Conservation (phyloP, 2,113 vertebrate species). For the Oxyruncus cristatus region DNA sequence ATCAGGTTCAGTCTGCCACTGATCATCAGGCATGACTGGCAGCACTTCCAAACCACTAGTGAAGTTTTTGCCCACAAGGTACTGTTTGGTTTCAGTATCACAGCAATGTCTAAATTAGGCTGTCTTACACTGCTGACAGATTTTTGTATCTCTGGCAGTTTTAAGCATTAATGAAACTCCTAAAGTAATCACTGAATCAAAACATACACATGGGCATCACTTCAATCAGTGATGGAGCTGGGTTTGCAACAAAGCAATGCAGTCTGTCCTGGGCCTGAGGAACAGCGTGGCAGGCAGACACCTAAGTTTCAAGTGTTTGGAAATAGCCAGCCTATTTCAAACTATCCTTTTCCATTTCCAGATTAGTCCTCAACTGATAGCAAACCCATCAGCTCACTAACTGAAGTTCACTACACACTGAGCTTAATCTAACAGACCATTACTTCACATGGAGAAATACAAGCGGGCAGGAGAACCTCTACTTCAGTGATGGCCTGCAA, state of each 20-base stretch:
- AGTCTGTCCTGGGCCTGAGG: no score
- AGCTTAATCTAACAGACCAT: neutral
- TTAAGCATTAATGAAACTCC: neutral
- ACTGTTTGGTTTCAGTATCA: neutral
- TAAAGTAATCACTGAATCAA: neutral
- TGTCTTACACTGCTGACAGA: neutral
- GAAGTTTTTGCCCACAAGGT: neutral
- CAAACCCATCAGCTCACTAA: neutral
- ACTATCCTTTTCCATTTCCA: neutral
- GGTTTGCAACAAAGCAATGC: accelerated
- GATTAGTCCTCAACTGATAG: neutral
- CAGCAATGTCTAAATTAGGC: neutral
- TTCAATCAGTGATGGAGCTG: neutral
- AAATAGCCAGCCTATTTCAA: neutral
- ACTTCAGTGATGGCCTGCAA: neutral
- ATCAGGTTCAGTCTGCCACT: neutral
- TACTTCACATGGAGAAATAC: neutral
- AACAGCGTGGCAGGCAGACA: accelerated
- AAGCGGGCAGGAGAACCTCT: neutral
- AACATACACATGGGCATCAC: accelerated
- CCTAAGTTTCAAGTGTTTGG: neutral
- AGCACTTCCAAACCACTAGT: neutral
- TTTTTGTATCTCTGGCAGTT: neutral
- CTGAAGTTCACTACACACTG: neutral
- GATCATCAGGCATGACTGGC: neutral